Evolutionary conservation across 2,888 invertebrate species (phyloP).

Genomic region (Parthenolecanium corni): DNA sequence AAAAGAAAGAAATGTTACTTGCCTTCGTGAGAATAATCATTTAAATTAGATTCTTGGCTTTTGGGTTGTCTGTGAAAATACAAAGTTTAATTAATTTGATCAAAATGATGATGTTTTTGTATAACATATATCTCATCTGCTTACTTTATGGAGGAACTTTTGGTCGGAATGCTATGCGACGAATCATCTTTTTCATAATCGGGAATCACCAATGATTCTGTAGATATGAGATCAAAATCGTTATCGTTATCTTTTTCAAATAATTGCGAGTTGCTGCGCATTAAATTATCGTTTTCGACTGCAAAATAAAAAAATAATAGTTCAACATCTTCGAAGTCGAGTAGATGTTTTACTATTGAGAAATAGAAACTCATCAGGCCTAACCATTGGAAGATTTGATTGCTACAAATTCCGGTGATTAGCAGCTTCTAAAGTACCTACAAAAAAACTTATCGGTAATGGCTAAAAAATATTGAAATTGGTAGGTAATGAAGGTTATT

Average conservation of each 20-base stretch:
- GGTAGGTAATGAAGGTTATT: no score
- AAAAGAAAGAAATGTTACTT: neutral
- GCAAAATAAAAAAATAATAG: constrained; percentile 1
- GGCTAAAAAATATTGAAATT: no score
- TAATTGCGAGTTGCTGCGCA: constrained; percentile 1
- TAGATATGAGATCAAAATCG: constrained; percentile 24
- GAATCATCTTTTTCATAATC: constrained; percentile 11
- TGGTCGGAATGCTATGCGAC: constrained; percentile 21
- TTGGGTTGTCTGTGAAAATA: neutral
- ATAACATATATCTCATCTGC: neutral
- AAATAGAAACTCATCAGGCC: no score
- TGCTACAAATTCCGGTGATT: no score
- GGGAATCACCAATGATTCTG: constrained; percentile 21
- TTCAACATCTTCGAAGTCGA: no score
- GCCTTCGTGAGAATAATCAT: neutral
- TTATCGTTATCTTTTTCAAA: constrained; percentile 17
- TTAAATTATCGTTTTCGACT: constrained; percentile 25
- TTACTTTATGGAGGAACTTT: constrained; percentile 22
- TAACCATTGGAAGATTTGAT: no score
- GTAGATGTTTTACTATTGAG: no score
- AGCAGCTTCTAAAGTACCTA: no score
- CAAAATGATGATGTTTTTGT: neutral
- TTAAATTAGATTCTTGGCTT: neutral
- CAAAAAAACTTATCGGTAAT: no score
- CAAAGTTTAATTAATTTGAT: neutral